Evolutionary conservation across 2,113 vertebrate genomes (phyloP), one percentile per base, ranked within the genome.

Genomic region (human): DNA sequence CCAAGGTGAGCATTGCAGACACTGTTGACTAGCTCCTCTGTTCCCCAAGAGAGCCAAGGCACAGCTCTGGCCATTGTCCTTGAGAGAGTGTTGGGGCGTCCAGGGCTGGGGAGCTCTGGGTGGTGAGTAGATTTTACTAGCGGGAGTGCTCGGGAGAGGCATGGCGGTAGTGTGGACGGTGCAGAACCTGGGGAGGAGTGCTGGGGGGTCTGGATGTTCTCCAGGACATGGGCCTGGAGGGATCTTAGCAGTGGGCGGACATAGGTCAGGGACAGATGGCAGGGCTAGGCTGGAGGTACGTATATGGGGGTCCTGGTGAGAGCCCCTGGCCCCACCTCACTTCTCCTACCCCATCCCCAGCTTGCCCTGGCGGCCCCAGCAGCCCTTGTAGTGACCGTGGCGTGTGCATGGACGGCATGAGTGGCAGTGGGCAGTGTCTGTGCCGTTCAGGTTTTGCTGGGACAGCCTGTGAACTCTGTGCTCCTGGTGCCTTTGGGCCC

Each of bases 311-410:
- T 35, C 45, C 35, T 48, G 40, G 43, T 10, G 48, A 72, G 38
- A 59, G 23, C 22, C 72, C 22, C 52, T 35, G 45, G 8, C 23
- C 6, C 48, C 23, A 8, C 35, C 17, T 55, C 17, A 30, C 22
- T 4, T 43, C 68, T 68, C 9, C 7, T 0, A 14, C 23, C 9
- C 38, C 5, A 2, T 11, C 22, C 3, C 84, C 17, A 98, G 98
- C 95, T 0, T 99, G 99, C 93, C 99, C 99, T 0, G 99, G 99
- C 0, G 99, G 99, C 5, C 81, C 99, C 73, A 99, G 99, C 94
- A 98, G 98, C 0, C 99, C 99, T 0, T 99, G 99, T 83, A 82
- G 97, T 30, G 95, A 98, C 64, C 98, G 98, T 0, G 99, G 99
- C 0, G 57, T 95, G 4, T 99, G 99, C 0, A 38, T 97, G 0